These are phyloP conservation scores for Lamproptera curius DNA, from an alignment of 2,888 invertebrate genomes.

Conservation along the genomic window DNA sequence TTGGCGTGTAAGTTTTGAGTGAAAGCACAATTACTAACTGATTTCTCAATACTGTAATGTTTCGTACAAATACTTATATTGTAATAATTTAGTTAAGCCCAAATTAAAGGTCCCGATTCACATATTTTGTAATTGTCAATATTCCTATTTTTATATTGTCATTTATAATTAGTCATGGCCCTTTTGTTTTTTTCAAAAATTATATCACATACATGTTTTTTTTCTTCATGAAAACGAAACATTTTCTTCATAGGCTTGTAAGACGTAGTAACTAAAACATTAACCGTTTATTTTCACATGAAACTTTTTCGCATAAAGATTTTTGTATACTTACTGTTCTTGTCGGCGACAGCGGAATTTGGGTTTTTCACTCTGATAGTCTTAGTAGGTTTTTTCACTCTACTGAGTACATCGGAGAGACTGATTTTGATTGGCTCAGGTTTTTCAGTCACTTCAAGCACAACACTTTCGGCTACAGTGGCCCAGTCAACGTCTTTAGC, in stretches of 20 bases:
- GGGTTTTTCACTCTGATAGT: slow-evolving; percentile 75
- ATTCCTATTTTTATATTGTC: too few relatives aligned
- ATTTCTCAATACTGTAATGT: too few relatives aligned
- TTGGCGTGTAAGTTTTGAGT: slow-evolving; percentile 21
- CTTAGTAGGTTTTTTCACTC: slow-evolving; percentile 82
- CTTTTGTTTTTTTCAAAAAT: too few relatives aligned
- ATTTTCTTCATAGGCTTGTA: background rate
- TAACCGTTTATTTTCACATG: background rate
- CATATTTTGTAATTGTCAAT: too few relatives aligned
- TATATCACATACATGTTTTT: too few relatives aligned
- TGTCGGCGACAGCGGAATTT: slow-evolving; percentile 67
- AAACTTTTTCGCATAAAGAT: background rate
- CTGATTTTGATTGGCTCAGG: slow-evolving; percentile 87
- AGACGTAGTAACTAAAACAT: too few relatives aligned
- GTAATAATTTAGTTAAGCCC: too few relatives aligned
- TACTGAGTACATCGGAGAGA: slow-evolving; percentile 84
- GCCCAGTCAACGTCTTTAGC: slow-evolving; percentile 93
- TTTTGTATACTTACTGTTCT: slow-evolving; percentile 82
- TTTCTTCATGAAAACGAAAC: too few relatives aligned
- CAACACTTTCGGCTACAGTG: slow-evolving; percentile 82
- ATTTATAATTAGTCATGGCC: too few relatives aligned
- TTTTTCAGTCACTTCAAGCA: slow-evolving; percentile 80
- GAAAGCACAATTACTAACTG: too few relatives aligned
- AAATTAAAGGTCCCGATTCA: too few relatives aligned
- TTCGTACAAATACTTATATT: too few relatives aligned